Conservation (phyloP, 64 coral and sea anemone genomes). For the Dendrophyllia cribrosa region DNA sequence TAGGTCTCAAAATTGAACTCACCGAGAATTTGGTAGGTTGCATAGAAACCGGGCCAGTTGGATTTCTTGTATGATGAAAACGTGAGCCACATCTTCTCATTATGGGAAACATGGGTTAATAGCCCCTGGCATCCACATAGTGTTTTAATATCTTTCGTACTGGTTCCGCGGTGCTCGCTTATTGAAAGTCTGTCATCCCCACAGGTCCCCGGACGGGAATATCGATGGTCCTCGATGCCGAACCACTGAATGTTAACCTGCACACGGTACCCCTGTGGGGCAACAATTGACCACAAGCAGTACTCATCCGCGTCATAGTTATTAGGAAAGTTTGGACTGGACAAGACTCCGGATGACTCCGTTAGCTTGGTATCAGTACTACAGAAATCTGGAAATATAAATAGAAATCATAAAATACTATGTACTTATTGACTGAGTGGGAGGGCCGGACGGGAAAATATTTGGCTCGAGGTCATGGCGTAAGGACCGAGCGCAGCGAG, state of each 20-base stretch:
- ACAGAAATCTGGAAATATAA: conserved; percentile 6
- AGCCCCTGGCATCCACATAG: neutral
- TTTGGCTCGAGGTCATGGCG: too few species aligned
- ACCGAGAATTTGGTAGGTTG: conserved; percentile 17
- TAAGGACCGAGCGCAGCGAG: too few species aligned
- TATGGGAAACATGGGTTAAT: neutral
- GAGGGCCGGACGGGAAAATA: too few species aligned
- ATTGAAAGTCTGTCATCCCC: neutral
- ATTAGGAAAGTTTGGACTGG: conserved; percentile 30
- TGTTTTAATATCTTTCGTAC: neutral
- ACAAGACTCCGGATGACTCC: neutral
- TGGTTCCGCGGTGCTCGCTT: neutral
- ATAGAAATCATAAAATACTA: neutral
- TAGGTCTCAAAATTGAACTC: neutral
- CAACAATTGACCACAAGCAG: neutral
- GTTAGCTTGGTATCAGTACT: neutral
- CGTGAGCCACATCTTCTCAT: neutral
- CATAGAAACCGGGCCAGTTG: conserved; percentile 48
- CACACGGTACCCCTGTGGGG: conserved; percentile 15
- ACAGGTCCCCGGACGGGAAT: neutral
- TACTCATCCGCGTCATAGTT: neutral
- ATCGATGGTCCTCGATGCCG: conserved; percentile 14
- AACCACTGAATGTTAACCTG: conserved; percentile 6
- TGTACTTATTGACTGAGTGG: too few species aligned
- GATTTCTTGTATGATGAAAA: neutral